These are phyloP conservation scores for Chrysocyon brachyurus DNA, from an alignment of 2,797 vertebrate genomes.

Conservation along the genomic window DNA sequence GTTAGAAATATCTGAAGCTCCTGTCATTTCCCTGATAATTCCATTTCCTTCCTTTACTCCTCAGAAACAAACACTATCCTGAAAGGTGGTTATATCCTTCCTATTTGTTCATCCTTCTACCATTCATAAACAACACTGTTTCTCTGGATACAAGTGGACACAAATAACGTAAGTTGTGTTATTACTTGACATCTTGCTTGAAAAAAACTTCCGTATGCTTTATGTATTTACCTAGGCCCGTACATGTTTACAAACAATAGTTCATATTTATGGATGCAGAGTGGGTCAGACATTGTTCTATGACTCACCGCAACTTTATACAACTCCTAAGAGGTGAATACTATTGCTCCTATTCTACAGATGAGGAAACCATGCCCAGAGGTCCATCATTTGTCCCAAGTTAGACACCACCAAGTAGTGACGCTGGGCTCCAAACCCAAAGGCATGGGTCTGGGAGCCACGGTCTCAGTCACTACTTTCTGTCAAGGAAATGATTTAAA, in stretches of 20 bases:
- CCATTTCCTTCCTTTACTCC: background rate
- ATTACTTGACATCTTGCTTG: background rate
- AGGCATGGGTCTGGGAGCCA: background rate
- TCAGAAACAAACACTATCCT: background rate
- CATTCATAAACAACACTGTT: background rate
- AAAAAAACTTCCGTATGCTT: background rate
- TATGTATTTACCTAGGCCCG: background rate
- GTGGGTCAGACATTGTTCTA: background rate
- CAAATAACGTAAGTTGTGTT: background rate
- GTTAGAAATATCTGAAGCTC: slow-evolving; percentile 5
- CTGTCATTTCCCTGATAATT: background rate
- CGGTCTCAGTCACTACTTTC: background rate
- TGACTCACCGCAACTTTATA: background rate
- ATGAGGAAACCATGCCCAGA: background rate
- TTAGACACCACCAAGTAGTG: background rate
- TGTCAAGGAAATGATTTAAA: background rate
- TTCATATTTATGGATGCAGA: background rate
- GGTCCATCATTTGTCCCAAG: background rate
- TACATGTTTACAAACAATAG: background rate
- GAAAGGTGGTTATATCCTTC: background rate
- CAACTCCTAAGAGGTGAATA: background rate
- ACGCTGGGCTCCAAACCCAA: background rate
- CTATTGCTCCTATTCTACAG: background rate
- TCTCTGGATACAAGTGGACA: background rate
- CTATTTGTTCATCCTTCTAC: background rate